Evolutionary conservation across 2,888 invertebrate genomes (phyloP).

Genomic region (Nymphalis c-album): DNA sequence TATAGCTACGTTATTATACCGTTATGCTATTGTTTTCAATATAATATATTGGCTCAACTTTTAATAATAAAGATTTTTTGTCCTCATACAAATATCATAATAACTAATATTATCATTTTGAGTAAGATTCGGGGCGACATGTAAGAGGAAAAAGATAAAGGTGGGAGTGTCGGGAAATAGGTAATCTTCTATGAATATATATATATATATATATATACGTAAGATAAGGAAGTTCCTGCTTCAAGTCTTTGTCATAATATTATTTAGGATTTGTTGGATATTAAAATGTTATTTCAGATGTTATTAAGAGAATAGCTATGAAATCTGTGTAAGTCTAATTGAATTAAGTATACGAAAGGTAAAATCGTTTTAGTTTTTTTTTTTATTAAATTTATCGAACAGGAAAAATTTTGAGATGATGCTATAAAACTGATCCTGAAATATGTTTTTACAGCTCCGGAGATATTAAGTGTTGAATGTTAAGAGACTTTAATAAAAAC

Average conservation of each 20-base stretch:
- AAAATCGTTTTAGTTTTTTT: neutral
- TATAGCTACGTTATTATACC: too few species aligned
- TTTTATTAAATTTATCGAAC: constrained; percentile 28
- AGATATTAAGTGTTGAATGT: constrained; percentile 19
- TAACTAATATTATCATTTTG: constrained; percentile 5
- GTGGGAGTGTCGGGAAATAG: neutral
- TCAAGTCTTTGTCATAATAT: neutral
- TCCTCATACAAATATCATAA: neutral
- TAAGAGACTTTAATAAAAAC: constrained; percentile 29
- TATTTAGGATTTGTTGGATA: neutral
- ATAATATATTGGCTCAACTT: too few species aligned
- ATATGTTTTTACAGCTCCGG: constrained; percentile 30
- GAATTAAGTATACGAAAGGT: neutral
- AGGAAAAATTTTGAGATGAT: constrained; percentile 25
- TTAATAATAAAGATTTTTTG: too few species aligned
- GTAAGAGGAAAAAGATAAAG: neutral
- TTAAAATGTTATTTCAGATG: neutral
- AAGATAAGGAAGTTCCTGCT: neutral
- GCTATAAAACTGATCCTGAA: constrained; percentile 27
- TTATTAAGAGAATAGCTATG: too few species aligned
- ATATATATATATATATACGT: neutral
- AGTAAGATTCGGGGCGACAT: neutral
- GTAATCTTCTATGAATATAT: neutral
- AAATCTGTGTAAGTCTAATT: too few species aligned
- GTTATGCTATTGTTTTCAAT: too few species aligned